Evolutionary conservation across 2,797 vertebrate genomes (phyloP).

Genomic region (Psittacula derbiana): DNA sequence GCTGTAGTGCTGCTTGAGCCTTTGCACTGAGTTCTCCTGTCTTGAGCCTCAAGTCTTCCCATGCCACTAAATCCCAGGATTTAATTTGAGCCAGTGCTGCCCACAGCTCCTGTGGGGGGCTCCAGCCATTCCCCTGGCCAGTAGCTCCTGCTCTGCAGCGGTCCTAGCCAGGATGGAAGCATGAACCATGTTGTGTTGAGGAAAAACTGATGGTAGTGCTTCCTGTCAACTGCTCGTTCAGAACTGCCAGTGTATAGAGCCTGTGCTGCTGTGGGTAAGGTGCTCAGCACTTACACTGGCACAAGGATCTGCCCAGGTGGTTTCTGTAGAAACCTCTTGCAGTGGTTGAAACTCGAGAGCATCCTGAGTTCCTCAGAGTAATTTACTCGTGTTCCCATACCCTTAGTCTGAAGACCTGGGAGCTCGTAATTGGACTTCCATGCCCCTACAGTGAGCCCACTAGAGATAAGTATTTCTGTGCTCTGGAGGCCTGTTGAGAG

Average conservation of each 20-base stretch:
- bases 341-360: background rate
- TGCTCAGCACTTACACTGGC: background rate
- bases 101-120: background rate
- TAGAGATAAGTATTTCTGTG: background rate
- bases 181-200: background rate
- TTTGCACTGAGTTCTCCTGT: background rate
- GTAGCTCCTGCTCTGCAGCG: background rate
- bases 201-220: background rate
- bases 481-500: background rate
- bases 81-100: background rate
- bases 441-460: background rate
- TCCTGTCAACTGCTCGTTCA: background rate
- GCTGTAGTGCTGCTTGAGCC: background rate
- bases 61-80: accelerated
- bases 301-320: accelerated
- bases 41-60: background rate
- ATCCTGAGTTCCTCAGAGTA: background rate
- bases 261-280: background rate
- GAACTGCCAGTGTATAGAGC: background rate
- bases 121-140: background rate
- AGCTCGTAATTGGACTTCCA: background rate
- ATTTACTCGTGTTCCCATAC: background rate
- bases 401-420: background rate
- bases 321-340: background rate
- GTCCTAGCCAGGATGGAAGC: no score